Conservation (phyloP, 2,797 vertebrate species). For the Melanogrammus aeglefinus region DNA sequence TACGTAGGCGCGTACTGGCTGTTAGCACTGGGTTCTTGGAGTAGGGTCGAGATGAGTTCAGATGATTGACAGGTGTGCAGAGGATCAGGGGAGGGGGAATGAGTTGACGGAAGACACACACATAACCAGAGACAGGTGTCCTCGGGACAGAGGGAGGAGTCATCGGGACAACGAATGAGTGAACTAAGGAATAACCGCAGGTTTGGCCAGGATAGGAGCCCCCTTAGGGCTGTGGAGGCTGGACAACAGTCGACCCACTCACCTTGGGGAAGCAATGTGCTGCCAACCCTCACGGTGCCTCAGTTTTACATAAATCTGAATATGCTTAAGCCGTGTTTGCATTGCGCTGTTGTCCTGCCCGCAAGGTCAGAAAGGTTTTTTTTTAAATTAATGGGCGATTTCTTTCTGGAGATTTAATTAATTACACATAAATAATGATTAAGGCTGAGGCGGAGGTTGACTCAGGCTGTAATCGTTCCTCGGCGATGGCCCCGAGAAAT, state of each 20-base stretch:
- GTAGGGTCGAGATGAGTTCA: too few species aligned
- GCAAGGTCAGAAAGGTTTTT: constrained; percentile 60
- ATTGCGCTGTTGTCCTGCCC: constrained; percentile 51
- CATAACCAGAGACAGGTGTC: too few species aligned
- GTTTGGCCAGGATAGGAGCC: background rate
- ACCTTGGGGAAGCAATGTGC: constrained; percentile 54
- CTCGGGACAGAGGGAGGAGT: too few species aligned
- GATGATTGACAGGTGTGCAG: too few species aligned
- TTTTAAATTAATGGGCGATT: constrained; percentile 34
- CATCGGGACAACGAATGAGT: too few species aligned
- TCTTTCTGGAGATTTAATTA: constrained; percentile 51
- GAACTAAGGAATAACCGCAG: background rate
- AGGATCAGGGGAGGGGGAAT: too few species aligned
- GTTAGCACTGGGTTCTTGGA: too few species aligned
- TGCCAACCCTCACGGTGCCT: constrained; percentile 60
- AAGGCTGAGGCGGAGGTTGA: constrained; percentile 48
- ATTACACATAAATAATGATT: constrained; percentile 66
- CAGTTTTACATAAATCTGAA: constrained; percentile 67
- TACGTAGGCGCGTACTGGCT: too few species aligned
- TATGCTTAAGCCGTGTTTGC: constrained; percentile 65
- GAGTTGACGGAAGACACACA: too few species aligned
- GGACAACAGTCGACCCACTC: constrained; percentile 33
- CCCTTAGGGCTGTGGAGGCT: too few species aligned
- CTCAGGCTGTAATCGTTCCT: constrained; percentile 62
- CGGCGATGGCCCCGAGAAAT: constrained; percentile 44